Conservation (phyloP, 2,888 invertebrate genomes). For the Malthinus flaveolus region DNA sequence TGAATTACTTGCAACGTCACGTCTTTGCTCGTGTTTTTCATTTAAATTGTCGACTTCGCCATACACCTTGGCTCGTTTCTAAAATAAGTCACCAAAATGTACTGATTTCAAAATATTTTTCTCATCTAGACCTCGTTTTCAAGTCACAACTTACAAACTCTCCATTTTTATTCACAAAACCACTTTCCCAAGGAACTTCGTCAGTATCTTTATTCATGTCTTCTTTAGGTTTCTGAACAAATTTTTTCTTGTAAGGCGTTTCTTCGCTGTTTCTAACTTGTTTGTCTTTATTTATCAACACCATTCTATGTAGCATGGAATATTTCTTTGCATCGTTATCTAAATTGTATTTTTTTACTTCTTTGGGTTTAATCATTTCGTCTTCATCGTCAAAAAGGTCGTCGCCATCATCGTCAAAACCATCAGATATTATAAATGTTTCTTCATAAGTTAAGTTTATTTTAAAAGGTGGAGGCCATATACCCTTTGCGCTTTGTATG, state of each 20-base stretch:
- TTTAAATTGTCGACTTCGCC: not conserved
- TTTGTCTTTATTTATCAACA: conserved; percentile 42
- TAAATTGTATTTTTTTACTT: conserved; percentile 39
- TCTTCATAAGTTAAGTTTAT: conserved; percentile 48
- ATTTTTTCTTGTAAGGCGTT: conserved; percentile 15
- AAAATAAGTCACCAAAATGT: too few relatives aligned
- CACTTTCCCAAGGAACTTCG: conserved; percentile 38
- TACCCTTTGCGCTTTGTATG: not conserved
- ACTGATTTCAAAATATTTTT: too few relatives aligned
- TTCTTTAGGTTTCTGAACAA: conserved; percentile 12
- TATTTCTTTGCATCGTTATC: conserved; percentile 44
- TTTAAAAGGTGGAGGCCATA: conserved; percentile 52
- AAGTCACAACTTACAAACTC: too few relatives aligned
- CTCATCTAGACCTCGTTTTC: too few relatives aligned
- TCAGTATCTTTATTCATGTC: conserved; percentile 37
- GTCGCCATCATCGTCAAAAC: conserved; percentile 47
- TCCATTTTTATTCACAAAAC: conserved; percentile 31
- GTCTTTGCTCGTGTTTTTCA: not conserved
- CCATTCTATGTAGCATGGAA: conserved; percentile 47
- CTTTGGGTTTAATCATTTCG: conserved; percentile 49
- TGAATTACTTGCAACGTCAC: conserved; percentile 16
- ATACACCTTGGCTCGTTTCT: too few relatives aligned
- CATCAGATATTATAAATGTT: conserved; percentile 49
- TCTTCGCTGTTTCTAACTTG: conserved; percentile 22
- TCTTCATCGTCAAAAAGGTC: conserved; percentile 51